A percentile compares a stretch with the other conserved stretches of the same genome.
Evolutionary conservation across 2,888 invertebrate genomes (phyloP).

Genomic region (Cephus nigrinus): DNA sequence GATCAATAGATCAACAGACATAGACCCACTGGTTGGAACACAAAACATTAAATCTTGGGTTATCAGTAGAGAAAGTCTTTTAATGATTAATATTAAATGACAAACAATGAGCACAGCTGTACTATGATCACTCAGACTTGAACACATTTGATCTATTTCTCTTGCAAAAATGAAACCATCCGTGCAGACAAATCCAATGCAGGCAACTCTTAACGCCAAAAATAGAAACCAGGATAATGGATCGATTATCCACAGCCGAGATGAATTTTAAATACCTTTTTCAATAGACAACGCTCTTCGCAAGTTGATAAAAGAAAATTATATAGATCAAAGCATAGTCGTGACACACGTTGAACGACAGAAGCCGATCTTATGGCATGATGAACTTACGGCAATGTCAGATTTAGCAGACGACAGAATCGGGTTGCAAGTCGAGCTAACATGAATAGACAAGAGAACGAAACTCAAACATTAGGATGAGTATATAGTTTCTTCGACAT

Average conservation of each 20-base stretch:
- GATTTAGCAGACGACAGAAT: background rate
- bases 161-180: background rate
- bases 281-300: background rate
- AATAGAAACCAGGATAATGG: background rate
- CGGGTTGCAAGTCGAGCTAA: background rate
- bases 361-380: background rate
- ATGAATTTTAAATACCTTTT: background rate
- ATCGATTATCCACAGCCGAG: background rate
- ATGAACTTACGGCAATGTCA: background rate
- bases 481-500: background rate
- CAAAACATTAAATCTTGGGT: background rate
- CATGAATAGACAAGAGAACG: constrained; percentile 1
- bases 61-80: background rate
- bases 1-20: background rate
- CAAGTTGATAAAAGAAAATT: background rate
- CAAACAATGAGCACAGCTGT: background rate
- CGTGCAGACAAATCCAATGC: no score
- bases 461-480: background rate
- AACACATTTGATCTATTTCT: background rate
- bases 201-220: background rate
- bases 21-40: background rate
- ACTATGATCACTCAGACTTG: background rate
- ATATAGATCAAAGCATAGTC: background rate
- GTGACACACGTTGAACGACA: background rate
- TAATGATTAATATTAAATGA: background rate